Evolutionary conservation across 2,797 vertebrate genomes (phyloP), one percentile per base, ranked within the genome.

Genomic region (Emys orbicularis): DNA sequence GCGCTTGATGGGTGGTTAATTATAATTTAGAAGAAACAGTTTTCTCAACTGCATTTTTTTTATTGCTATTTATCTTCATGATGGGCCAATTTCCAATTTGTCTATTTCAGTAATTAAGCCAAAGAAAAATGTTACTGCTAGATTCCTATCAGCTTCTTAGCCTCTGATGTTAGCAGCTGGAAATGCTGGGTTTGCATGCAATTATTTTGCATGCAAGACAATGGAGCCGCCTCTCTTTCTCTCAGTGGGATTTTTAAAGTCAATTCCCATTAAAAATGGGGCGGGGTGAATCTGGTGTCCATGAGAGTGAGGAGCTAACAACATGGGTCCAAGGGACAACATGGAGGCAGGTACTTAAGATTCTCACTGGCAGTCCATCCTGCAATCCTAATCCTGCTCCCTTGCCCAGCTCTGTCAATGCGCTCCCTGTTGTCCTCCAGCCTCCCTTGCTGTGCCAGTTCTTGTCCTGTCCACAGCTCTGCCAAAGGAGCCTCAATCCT

Each of bases 21-120:
- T 98, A 97, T 97, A 97, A 98, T 98, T 98, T 97, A 97, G 95
- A 96, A 95, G 94, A 91, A 97, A 94, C 93, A 94, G 87, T 97
- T 97, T 96, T 95, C 93, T 97, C 96, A 95, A 92, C 96, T 97
- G 95, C 56, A 0, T 81, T 91, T 95, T 89, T 87, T 90, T 86
- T 94, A 97, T 97, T 96, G 96, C 97, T 98, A 96, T 98, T 97
- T 98, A 97, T 98, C 97, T 98, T 97, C 95, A 97, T 98, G 97
- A 97, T 98, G 93, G 96, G 95, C 95, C 95, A 95, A 97, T 97
- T 97, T 98, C 90, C 95, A 95, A 96, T 97, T 97, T 96, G 97
- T 97, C 97, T 98, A 91, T 97, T 97, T 97, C 31, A 0, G 96
- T 98, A 98, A 98, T 98, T 98, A 98, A 98, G 92, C 87, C 77